phyloP scores from a whole-genome alignment of 2,797 vertebrate species.

The Poecilia velifera region DNA sequence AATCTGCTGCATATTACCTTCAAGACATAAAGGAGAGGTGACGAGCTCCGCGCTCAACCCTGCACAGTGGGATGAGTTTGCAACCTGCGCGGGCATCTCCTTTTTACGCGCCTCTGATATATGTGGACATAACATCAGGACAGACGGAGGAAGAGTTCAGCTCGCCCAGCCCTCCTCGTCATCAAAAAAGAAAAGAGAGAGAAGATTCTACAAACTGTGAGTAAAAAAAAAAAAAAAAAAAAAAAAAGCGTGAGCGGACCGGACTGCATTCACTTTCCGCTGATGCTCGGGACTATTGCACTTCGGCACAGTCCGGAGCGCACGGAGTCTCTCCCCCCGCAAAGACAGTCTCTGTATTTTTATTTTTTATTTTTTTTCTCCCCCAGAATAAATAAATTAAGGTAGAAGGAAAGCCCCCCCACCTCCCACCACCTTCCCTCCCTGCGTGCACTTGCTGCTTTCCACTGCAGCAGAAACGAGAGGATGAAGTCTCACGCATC shows the following conservation, averaged over 20 bases:
- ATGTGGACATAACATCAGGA: constrained; percentile 56
- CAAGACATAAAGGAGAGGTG: constrained; percentile 39
- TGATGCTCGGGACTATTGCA: constrained; percentile 47
- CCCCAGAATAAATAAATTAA: constrained; percentile 36
- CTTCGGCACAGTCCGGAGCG: constrained; percentile 51
- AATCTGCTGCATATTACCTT: constrained; percentile 38
- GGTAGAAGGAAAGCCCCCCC: constrained; percentile 18
- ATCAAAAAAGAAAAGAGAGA: constrained; percentile 13
- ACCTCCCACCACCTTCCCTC: background rate
- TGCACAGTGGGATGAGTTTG: constrained; percentile 66
- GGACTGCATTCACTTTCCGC: constrained; percentile 58
- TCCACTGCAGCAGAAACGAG: constrained; percentile 72
- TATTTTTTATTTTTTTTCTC: background rate
- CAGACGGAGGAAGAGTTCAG: constrained; percentile 58
- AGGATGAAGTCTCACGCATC: constrained; percentile 75
- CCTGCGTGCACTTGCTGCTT: constrained; percentile 64
- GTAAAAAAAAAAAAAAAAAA: constrained; percentile 48
- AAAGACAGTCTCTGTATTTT: background rate
- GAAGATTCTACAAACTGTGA: constrained; percentile 52
- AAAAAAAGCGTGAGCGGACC: constrained; percentile 33
- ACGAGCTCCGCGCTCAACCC: constrained; percentile 33
- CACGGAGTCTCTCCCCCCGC: constrained; percentile 33
- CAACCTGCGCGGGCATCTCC: constrained; percentile 62
- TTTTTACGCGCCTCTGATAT: constrained; percentile 39
- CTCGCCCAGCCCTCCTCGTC: constrained; percentile 15